Conservation (phyloP, 2,888 invertebrate species). For the Yponomeuta plumbellus region DNA sequence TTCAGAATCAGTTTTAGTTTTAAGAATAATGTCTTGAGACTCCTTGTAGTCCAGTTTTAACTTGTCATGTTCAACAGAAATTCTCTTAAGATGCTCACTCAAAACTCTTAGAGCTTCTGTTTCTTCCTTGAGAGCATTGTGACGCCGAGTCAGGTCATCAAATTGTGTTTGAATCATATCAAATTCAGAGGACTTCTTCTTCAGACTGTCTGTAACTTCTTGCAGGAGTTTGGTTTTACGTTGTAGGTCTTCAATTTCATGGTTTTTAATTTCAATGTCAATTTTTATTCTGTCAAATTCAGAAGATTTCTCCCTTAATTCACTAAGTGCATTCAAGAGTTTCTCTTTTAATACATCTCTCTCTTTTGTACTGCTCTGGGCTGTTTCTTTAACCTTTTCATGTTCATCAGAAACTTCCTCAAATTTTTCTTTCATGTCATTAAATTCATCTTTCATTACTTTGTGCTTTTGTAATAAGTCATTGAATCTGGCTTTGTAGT, state of each 20-base stretch:
- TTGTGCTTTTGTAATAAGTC: conserved; percentile 78
- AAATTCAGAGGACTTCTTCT: conserved; percentile 54
- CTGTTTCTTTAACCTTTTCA: conserved; percentile 64
- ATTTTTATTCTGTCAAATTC: conserved; percentile 57
- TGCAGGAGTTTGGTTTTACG: conserved; percentile 58
- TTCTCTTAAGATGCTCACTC: conserved; percentile 58
- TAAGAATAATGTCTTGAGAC: conserved; percentile 44
- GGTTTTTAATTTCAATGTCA: conserved; percentile 60
- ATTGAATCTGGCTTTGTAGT: conserved; percentile 80
- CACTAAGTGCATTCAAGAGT: conserved; percentile 47
- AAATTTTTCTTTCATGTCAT: conserved; percentile 67
- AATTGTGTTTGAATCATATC: conserved; percentile 54
- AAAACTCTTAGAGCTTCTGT: conserved; percentile 59
- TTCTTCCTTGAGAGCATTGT: conserved; percentile 61
- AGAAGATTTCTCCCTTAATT: conserved; percentile 49
- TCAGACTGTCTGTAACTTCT: conserved; percentile 57
- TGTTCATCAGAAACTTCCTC: conserved; percentile 70
- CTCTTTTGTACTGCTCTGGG: conserved; percentile 45
- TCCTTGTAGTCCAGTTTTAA: conserved; percentile 59
- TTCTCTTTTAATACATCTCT: conserved; percentile 57
- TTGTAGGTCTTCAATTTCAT: conserved; percentile 60
- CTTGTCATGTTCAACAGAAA: conserved; percentile 60
- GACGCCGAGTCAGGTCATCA: conserved; percentile 51
- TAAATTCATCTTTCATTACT: conserved; percentile 68
- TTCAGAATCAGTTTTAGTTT: conserved; percentile 56